These are phyloP conservation scores for Philotrypesis tridentata DNA, from an alignment of 1,140 invertebrate species.

Conservation along the genomic window DNA sequence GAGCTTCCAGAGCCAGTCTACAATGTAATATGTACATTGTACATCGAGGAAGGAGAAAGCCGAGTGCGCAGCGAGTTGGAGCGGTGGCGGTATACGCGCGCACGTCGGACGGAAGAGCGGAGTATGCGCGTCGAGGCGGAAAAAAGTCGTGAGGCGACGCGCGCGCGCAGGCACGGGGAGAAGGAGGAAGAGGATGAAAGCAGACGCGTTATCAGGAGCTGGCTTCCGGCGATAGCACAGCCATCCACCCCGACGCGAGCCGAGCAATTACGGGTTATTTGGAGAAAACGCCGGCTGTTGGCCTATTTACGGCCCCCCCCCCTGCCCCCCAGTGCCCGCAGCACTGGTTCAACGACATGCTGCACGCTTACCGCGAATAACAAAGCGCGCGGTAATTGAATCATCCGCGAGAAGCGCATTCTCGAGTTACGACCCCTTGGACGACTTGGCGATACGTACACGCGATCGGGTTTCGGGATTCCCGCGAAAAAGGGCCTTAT, in stretches of 20 bases:
- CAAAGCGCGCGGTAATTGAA: neutral
- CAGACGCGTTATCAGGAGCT: constrained; percentile 46
- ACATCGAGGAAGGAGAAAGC: too few species aligned
- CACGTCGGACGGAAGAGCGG: neutral
- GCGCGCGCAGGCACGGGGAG: neutral
- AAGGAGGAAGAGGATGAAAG: constrained; percentile 44
- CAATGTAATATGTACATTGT: too few species aligned
- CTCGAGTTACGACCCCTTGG: too few species aligned
- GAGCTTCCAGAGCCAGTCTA: too few species aligned
- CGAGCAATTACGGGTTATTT: constrained; percentile 20
- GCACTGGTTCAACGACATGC: neutral
- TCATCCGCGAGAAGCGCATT: neutral
- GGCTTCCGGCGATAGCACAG: constrained; percentile 5
- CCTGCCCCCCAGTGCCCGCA: too few species aligned
- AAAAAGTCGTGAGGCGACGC: neutral
- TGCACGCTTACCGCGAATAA: neutral
- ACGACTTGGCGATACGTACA: too few species aligned
- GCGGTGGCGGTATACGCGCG: too few species aligned
- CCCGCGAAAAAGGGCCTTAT: neutral
- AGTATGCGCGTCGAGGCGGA: neutral
- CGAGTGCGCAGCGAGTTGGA: too few species aligned
- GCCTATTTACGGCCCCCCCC: too few species aligned
- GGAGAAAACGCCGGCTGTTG: neutral
- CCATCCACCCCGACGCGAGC: neutral
- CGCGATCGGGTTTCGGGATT: constrained; percentile 23